Evolutionary conservation across 2,797 vertebrate genomes (phyloP), one percentile per base, ranked within the genome.

Genomic region (Sebastes oblongus): DNA sequence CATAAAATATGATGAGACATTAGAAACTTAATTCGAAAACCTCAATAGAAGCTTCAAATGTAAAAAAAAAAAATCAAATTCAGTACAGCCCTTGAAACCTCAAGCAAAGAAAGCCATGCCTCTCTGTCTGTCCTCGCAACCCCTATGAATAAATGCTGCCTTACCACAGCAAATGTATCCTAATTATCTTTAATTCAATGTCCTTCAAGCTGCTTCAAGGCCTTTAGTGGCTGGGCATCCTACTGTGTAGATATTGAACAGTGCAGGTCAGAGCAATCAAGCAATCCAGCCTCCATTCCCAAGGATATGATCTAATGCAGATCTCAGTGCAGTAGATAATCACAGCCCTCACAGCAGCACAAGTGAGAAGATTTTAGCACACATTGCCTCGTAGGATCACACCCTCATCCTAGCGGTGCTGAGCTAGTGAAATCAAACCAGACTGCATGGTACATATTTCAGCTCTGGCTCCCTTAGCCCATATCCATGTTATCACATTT

Each of bases 171-270:
- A 79, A 66, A 75, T 68, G 3, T 22, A 76, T 73, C 62, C 50
- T 61, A 39, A 73, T 82, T 36, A 77, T 79, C 81, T 86, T 81
- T 71, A 77, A 81, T 18, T 81, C 32, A 84, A 84, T 42, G 60
- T 54, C 54, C 82, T 54, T 73, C 46, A 74, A 84, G 58, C 24
- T 66, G 69, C 64, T 42, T 46, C 9, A 61, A 75, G 70, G 62
- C 58, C 39, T 75, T 54, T 18, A 66, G 34, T 74, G 42, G 30
- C 54, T 30, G 16, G 25, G 18, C 36, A 56, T 50, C 42, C 32
- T 42, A 50, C n/a, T 80, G 65, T 66, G 32, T 3, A 30, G 55
- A 18, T 36, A 32, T 13, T 60, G 36, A 72, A 66, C 12, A 61
- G 32, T 30, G 24, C 62, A 78, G 54, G 75, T 66, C 81, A 80